Conservation (phyloP, 2,113 vertebrate species). For the Ploceus nigricollis region DNA sequence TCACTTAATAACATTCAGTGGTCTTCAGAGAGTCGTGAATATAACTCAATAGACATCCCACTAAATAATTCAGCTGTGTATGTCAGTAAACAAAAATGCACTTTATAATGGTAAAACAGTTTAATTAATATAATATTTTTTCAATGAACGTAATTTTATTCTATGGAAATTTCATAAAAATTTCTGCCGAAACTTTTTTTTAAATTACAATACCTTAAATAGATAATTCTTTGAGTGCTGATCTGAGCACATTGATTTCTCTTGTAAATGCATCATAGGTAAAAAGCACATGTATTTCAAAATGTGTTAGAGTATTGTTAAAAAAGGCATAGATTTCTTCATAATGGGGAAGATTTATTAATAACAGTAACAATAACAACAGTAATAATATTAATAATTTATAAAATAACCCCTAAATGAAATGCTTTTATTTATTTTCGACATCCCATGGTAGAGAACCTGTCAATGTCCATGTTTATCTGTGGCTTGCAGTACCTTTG, state of each 20-base stretch:
- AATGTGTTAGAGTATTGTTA: not conserved
- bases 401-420: fast-evolving
- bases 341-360: not conserved
- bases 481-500: not conserved
- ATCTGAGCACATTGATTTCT: not conserved
- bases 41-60: not conserved
- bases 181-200: not conserved
- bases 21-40: not conserved
- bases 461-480: not conserved
- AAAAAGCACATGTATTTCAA: not conserved
- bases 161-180: not conserved
- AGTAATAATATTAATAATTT: not conserved
- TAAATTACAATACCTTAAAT: not conserved
- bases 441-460: not conserved
- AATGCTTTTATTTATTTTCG: not conserved
- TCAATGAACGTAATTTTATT: not conserved
- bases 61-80: not conserved
- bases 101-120: not conserved
- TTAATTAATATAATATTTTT: not conserved
- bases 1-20: not conserved
- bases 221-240: not conserved
- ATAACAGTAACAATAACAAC: not conserved
- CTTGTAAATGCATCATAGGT: not conserved
- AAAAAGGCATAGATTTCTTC: not conserved
- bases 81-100: not conserved